These are phyloP conservation scores for Grammomys surdaster DNA, from an alignment of 2,113 vertebrate genomes.

Conservation along the genomic window DNA sequence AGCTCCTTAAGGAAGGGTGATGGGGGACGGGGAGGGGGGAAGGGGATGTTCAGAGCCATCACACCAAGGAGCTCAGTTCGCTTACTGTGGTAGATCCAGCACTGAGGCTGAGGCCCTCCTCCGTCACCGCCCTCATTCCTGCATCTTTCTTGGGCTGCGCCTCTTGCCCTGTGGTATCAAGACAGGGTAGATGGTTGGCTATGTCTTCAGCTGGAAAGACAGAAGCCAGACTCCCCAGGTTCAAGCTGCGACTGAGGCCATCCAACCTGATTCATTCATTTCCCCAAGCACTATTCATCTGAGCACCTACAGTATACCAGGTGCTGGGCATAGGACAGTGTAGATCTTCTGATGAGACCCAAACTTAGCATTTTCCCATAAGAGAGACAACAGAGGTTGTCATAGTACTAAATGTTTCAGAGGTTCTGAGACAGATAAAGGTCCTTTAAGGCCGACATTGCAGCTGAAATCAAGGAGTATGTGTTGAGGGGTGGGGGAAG, in stretches of 20 bases:
- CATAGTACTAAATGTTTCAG: not conserved
- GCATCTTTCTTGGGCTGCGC: not conserved
- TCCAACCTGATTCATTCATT: not conserved
- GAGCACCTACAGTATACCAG: not conserved
- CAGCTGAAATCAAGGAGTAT: not conserved
- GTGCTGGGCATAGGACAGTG: rapidly evolving
- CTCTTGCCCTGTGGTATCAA: not conserved
- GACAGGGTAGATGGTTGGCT: not conserved
- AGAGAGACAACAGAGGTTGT: not conserved
- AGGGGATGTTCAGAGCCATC: not conserved
- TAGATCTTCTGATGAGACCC: not conserved
- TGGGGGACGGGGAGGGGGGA: too few relatives aligned
- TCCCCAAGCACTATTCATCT: not conserved
- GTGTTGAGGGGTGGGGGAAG: not conserved
- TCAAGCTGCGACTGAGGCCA: not conserved
- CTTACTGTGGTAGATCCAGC: rapidly evolving
- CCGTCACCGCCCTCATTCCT: too few relatives aligned
- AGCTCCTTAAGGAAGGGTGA: too few relatives aligned
- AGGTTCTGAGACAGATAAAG: not conserved
- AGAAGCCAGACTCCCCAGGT: not conserved
- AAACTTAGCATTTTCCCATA: not conserved
- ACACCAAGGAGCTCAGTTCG: not conserved
- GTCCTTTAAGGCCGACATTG: not conserved
- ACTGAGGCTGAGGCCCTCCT: not conserved
- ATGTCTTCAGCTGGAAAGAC: not conserved